Evolutionary conservation across 2,888 invertebrate genomes (phyloP).

Genomic region (Byasa hedistus): DNA sequence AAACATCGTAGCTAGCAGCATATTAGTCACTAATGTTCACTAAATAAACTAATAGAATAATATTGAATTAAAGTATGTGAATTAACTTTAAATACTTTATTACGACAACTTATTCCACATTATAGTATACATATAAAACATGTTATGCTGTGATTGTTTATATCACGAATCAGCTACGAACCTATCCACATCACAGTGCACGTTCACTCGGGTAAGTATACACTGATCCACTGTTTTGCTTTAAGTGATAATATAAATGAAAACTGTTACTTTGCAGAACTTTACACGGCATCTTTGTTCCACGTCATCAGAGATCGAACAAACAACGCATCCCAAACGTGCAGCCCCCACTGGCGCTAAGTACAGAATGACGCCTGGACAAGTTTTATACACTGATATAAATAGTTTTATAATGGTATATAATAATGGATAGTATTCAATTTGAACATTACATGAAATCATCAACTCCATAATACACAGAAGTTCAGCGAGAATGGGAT

Average conservation of each 20-base stretch:
- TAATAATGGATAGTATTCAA: constrained; percentile 16
- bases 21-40: constrained; percentile 46
- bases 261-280: constrained; percentile 66
- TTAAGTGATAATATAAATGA: constrained; percentile 61
- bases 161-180: constrained; percentile 75
- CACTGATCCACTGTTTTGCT: constrained; percentile 58
- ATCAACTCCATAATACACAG: constrained; percentile 13
- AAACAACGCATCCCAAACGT: constrained; percentile 54
- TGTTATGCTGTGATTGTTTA: constrained; percentile 77
- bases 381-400: constrained; percentile 43
- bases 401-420: constrained; percentile 19
- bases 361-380: constrained; percentile 38
- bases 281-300: constrained; percentile 79
- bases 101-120: constrained; percentile 79
- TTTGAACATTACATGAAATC: constrained; percentile 17
- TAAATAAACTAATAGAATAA: constrained; percentile 40
- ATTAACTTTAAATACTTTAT: constrained; percentile 80
- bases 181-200: constrained; percentile 79
- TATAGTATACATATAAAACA: constrained; percentile 79
- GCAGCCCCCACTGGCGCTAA: constrained; percentile 47
- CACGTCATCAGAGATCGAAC: constrained; percentile 70
- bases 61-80: constrained; percentile 69
- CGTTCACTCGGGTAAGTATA: constrained; percentile 64
- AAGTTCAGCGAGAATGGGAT: constrained; percentile 30
- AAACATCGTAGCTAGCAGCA: constrained; percentile 8